phyloP scores from a whole-genome alignment of 1,140 invertebrate species.

The Heliconius hewitsoni region DNA sequence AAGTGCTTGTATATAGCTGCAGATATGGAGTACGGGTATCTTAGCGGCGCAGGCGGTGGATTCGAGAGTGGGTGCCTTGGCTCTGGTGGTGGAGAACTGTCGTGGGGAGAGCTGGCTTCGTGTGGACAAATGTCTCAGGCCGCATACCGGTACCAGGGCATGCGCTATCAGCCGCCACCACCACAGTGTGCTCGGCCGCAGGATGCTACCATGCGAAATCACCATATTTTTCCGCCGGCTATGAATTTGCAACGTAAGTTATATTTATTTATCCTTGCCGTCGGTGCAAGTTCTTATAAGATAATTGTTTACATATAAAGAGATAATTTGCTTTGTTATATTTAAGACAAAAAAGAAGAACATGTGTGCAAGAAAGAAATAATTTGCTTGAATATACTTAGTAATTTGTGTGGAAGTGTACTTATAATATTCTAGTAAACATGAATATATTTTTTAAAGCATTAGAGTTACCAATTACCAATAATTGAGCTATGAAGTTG shows the following conservation, averaged over 20 bases:
- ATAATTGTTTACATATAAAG: neutral
- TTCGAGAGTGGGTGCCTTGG: slow-evolving; percentile 72
- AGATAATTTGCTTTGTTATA: too few species aligned
- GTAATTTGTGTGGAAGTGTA: too few species aligned
- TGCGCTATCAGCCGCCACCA: slow-evolving; percentile 76
- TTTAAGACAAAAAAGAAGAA: too few species aligned
- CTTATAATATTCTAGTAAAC: too few species aligned
- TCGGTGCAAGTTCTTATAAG: neutral
- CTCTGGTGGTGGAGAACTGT: slow-evolving; percentile 70
- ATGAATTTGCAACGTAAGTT: slow-evolving; percentile 81
- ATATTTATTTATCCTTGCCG: slow-evolving; percentile 15
- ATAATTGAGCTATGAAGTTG: too few species aligned
- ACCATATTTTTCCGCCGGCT: slow-evolving; percentile 78
- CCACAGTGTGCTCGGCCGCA: slow-evolving; percentile 76
- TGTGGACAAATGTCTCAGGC: slow-evolving; percentile 93
- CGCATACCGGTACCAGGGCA: slow-evolving; percentile 86
- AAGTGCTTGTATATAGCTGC: slow-evolving; percentile 51
- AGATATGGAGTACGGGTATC: slow-evolving; percentile 79
- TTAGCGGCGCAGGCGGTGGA: slow-evolving; percentile 74
- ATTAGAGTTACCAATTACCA: too few species aligned
- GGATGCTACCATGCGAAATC: slow-evolving; percentile 74
- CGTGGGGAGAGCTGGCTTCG: slow-evolving; percentile 91
- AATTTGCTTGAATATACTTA: too few species aligned
- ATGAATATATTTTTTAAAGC: too few species aligned
- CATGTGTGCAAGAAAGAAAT: neutral